Evolutionary conservation across 2,797 vertebrate genomes (phyloP), one percentile per base, ranked within the genome.

Genomic region (Channa striata): DNA sequence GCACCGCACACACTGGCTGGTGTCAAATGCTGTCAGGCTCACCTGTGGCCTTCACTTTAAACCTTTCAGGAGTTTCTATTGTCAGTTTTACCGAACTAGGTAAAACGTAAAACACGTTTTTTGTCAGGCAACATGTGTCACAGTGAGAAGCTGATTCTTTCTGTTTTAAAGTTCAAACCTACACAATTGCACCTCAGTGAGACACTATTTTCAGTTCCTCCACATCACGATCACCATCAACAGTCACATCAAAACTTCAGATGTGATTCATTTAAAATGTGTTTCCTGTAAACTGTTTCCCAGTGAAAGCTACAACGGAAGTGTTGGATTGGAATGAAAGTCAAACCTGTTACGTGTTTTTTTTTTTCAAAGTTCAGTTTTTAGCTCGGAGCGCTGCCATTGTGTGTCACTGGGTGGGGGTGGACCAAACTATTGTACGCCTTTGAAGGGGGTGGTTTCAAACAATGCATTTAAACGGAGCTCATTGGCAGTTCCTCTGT

Each of bases 381-480:
- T 72, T 47, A 59, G 64, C 57, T 59, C 30, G 0, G 23, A 76
- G 76, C 33, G 0, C 54, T 61, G 77, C 81, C 59, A 78, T 93
- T 92, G 88, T 93, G 11, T 54, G 57, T 44, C 23, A 14, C 36
- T 12, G 86, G 77, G 68, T 77, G 78, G 83, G 76, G 78, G 81
- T 65, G 68, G 82, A 77, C 68, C 8, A 43, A 19, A 71, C 78
- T 65, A 91, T 90, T 92, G 92, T 92, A 61, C 47, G 59, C 37
- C 63, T 65, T 68, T 68, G 64, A 79, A 72, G 49, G 54, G 73
- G 77, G 58, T 44, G 86, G 66, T 72, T 81, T 85, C 57, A 69
- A 90, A 91, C 89, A 90, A 86, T 88, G 78, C 83, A 74, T 59
- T 62, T 60, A 74, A 83, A 86, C 36, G n/a, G 19, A 74, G 78